Conservation (phyloP, 1,140 invertebrate genomes). For the Cyrtorhinus lividipennis region DNA sequence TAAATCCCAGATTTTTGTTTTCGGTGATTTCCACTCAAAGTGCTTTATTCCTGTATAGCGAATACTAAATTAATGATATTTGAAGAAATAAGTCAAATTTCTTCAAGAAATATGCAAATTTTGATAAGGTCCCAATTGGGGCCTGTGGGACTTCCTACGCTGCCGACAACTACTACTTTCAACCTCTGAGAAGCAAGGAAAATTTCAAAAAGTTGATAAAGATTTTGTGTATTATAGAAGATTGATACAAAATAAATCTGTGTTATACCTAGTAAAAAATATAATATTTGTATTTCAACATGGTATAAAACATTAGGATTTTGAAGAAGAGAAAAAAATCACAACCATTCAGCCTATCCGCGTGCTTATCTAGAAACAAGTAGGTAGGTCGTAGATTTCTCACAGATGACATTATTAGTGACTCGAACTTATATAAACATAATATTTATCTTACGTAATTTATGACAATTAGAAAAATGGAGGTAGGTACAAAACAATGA, state of each 20-base stretch:
- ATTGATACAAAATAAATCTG: too few relatives aligned
- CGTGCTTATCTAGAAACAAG: too few relatives aligned
- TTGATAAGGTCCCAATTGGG: neutral
- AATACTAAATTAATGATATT: neutral
- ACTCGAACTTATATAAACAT: too few relatives aligned
- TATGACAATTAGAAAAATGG: neutral
- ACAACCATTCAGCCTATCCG: too few relatives aligned
- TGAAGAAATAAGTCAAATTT: neutral
- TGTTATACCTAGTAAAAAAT: too few relatives aligned
- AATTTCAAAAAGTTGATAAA: neutral
- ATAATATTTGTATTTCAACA: too few relatives aligned
- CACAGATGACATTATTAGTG: too few relatives aligned
- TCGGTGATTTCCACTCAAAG: neutral
- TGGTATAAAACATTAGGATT: too few relatives aligned
- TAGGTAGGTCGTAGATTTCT: too few relatives aligned
- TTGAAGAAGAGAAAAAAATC: too few relatives aligned
- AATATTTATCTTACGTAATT: neutral
- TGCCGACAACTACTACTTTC: neutral
- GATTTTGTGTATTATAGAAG: neutral
- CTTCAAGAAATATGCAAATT: neutral
- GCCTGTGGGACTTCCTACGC: neutral
- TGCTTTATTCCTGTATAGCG: neutral
- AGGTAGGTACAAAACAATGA: neutral
- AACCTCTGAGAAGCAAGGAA: neutral
- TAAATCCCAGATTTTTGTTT: neutral